A percentile compares a stretch with the other conserved stretches of the same genome.
Conservation (phyloP, 2,888 invertebrate genomes). For the Agrotis segetum region DNA sequence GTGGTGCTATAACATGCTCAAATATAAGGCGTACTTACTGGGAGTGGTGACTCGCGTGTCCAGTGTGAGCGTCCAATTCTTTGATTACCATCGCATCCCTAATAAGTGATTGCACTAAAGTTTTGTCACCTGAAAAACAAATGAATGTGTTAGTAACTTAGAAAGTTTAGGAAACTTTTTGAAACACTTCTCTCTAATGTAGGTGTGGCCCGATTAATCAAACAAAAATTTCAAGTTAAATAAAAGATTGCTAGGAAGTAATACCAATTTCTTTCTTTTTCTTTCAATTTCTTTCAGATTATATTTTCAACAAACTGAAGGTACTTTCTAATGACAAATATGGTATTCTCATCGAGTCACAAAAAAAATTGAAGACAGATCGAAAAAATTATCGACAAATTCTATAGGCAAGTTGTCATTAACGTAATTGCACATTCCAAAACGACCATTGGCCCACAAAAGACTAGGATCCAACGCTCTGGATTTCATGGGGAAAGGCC, state of each 20-base stretch:
- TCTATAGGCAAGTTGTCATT: background rate
- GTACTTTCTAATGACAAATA: background rate
- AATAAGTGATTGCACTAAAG: conserved; percentile 96
- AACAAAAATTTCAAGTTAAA: too few relatives aligned
- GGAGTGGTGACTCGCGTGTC: conserved; percentile 93
- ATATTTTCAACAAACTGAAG: too few relatives aligned
- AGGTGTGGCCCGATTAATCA: too few relatives aligned
- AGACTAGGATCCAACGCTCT: background rate
- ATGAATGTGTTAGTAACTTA: background rate
- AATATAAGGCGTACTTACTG: conserved; percentile 92
- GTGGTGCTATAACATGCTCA: conserved; percentile 76
- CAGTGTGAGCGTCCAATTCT: conserved; percentile 93
- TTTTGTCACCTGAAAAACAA: conserved; percentile 95
- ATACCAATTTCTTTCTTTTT: too few relatives aligned
- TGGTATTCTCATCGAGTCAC: background rate
- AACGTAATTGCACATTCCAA: too few relatives aligned
- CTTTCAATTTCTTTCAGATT: too few relatives aligned
- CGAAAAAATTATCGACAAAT: background rate
- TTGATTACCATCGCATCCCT: conserved; percentile 97
- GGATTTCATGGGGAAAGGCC: background rate
- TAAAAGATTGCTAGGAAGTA: too few relatives aligned
- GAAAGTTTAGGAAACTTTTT: background rate
- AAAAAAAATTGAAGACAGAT: background rate
- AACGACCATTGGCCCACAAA: background rate
- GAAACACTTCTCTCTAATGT: background rate